Evolutionary conservation across 2,113 vertebrate genomes (phyloP).

Genomic region (Pseudorasbora parva): DNA sequence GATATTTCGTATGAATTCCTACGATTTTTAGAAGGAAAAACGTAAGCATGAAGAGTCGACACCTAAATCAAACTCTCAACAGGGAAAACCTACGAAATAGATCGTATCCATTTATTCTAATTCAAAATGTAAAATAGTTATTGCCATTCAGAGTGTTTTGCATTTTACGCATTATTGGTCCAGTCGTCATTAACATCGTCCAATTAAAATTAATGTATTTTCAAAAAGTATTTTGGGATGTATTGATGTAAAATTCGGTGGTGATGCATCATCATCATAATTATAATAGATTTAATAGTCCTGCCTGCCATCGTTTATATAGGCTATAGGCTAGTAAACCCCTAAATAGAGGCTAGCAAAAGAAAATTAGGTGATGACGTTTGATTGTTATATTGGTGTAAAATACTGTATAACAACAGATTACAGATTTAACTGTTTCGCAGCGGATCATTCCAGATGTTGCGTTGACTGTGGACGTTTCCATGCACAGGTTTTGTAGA

Average conservation of each 20-base stretch:
- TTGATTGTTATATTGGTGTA: neutral
- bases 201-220: neutral
- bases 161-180: neutral
- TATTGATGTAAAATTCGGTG: neutral
- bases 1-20: neutral
- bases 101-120: neutral
- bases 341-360: neutral
- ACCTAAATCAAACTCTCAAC: neutral
- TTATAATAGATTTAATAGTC: neutral
- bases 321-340: neutral
- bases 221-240: neutral
- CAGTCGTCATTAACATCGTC: neutral
- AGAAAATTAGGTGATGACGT: neutral
- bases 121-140: neutral
- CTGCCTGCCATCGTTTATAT: neutral
- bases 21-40: neutral
- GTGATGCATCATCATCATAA: neutral
- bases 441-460: neutral
- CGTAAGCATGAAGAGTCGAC: neutral
- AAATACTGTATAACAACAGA: no score
- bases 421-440: neutral
- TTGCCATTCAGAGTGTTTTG: neutral
- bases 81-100: neutral
- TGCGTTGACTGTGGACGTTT: neutral
- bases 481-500: neutral